phyloP scores from a whole-genome alignment of 2,888 invertebrate species.

The Caenorhabditis doughertyi region DNA sequence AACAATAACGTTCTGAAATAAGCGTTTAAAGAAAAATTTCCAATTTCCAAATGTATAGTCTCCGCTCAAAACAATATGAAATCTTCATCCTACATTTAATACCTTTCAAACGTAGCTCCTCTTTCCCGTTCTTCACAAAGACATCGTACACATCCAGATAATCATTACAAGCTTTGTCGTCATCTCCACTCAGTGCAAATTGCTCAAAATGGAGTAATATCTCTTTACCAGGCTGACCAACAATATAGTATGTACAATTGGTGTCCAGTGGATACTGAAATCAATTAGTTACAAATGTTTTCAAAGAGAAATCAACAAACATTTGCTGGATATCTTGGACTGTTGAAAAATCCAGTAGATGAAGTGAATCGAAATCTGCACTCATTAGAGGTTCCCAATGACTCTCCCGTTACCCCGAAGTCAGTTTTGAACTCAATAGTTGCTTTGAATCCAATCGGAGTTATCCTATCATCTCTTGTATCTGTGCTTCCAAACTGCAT shows the following conservation, averaged over 20 bases:
- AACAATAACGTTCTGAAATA: constrained; percentile 88
- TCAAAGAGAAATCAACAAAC: constrained; percentile 55
- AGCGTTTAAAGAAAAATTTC: not conserved
- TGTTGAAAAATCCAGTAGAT: constrained; percentile 84
- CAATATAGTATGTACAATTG: constrained; percentile 84
- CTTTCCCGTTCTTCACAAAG: constrained; percentile 69
- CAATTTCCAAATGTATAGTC: too few relatives aligned
- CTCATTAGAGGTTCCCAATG: constrained; percentile 83
- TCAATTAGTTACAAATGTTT: not conserved
- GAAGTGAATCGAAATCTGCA: constrained; percentile 83
- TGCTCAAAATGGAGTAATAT: constrained; percentile 82
- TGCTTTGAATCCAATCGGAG: constrained; percentile 83
- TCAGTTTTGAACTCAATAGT: constrained; percentile 84
- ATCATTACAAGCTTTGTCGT: constrained; percentile 75
- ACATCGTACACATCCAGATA: constrained; percentile 81
- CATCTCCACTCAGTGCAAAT: constrained; percentile 75
- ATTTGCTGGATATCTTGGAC: constrained; percentile 83
- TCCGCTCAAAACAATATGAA: too few relatives aligned
- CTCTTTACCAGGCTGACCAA: constrained; percentile 80
- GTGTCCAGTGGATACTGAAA: constrained; percentile 83
- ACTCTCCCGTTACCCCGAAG: constrained; percentile 84
- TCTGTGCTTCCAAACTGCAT: constrained; percentile 83
- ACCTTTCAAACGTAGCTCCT: constrained; percentile 51
- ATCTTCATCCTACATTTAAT: too few relatives aligned
- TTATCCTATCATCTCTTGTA: constrained; percentile 65